Evolutionary conservation across 2,888 invertebrate genomes (phyloP).

Genomic region (Catocala fraxini): DNA sequence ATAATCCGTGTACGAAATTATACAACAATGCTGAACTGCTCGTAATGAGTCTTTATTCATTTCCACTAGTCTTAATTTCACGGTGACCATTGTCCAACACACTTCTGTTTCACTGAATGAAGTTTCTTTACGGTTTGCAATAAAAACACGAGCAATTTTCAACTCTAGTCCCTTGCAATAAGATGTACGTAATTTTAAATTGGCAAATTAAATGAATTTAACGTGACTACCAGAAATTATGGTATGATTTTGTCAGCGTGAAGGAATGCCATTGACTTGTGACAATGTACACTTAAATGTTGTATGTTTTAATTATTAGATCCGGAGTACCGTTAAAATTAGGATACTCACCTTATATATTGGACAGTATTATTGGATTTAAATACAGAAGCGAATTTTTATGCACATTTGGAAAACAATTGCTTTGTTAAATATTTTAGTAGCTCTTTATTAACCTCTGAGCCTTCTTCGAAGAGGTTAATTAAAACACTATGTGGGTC

Average conservation of each 20-base stretch:
- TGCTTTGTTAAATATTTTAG: constrained; percentile 14
- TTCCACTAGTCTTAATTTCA: constrained; percentile 73
- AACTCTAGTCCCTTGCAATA: constrained; percentile 38
- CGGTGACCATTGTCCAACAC: constrained; percentile 66
- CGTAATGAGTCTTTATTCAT: constrained; percentile 72
- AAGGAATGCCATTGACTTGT: constrained; percentile 61
- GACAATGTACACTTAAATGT: constrained; percentile 56
- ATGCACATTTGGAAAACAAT: constrained; percentile 24
- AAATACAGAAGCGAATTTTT: constrained; percentile 17
- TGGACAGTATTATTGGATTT: constrained; percentile 11
- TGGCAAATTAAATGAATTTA: constrained; percentile 45
- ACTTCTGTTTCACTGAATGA: constrained; percentile 72
- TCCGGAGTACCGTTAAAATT: constrained; percentile 35
- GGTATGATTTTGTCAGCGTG: constrained; percentile 54
- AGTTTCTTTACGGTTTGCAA: constrained; percentile 43
- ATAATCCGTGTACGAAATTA: constrained; percentile 30
- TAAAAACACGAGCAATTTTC: constrained; percentile 38
- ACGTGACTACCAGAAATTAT: constrained; percentile 63
- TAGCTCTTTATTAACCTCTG: not conserved
- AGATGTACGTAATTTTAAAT: constrained; percentile 22
- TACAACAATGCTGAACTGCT: constrained; percentile 45
- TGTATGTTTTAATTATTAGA: constrained; percentile 53
- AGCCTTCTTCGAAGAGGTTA: too few relatives aligned
- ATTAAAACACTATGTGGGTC: too few relatives aligned
- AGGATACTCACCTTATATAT: constrained; percentile 17